phyloP scores from a whole-genome alignment of 2,797 vertebrate genomes.

The Sebastes itinus region DNA sequence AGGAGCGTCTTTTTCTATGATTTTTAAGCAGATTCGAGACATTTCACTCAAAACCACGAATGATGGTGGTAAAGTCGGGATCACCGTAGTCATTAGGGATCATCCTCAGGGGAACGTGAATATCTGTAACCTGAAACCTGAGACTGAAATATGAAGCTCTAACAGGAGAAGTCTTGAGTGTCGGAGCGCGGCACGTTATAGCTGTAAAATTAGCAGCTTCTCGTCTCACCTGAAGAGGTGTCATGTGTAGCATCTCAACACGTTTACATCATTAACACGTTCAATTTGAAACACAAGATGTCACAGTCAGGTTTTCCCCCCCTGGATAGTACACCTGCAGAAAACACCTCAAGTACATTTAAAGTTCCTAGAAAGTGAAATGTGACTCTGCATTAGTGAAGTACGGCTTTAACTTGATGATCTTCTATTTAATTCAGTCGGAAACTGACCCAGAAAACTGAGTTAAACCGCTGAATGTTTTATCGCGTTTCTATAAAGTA shows the following conservation, averaged over 20 bases:
- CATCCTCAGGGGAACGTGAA: no score
- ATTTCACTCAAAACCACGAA: neutral
- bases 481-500: neutral
- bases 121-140: no score
- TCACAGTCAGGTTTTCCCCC: slow-evolving; percentile 1
- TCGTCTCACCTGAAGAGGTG: slow-evolving; percentile 3
- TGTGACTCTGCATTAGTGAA: neutral
- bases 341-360: neutral
- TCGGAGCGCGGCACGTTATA: neutral
- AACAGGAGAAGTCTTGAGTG: neutral
- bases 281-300: slow-evolving; percentile 11
- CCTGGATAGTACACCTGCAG: neutral
- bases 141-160: no score
- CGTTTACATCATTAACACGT: slow-evolving; percentile 30
- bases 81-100: neutral
- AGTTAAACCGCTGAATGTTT: neutral
- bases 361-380: neutral
- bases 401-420: neutral
- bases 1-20: neutral
- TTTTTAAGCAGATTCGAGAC: neutral
- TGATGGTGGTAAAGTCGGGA: no score
- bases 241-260: neutral
- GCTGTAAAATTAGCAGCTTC: slow-evolving; percentile 12
- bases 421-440: neutral
- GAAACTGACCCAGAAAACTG: neutral